Base-by-base conservation (phyloP, 2,113 vertebrate genomes). In the Oncorhynchus keta region DNA sequence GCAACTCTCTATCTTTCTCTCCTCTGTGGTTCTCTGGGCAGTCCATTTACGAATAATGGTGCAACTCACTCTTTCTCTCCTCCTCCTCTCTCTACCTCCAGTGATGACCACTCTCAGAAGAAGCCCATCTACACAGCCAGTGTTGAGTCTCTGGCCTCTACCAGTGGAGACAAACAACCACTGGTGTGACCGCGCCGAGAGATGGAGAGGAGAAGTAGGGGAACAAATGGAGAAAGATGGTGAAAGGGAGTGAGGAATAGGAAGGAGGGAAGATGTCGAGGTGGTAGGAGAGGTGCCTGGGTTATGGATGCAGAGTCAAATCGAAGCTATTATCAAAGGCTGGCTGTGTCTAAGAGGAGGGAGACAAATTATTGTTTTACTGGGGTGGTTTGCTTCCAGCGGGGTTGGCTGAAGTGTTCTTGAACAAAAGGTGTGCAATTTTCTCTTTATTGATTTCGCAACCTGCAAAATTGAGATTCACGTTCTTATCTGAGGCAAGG, bases 51-150 rank as follows among this genome's bases (percentile, higher is more conserved):
- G 7, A 2, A 59, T 59, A 20, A 61, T 61, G 1, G 57, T 61
- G 57, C 14, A 61, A 14, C 57, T 7, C 57, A 14, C 57, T 61
- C 18, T 61, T 9, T 45, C 7, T 45, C 39, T 2, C 39, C 39
- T 9, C 39, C 24, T 12, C 61, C 28, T 70, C 24, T 24, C 70
- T 74, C 72, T 65, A 16, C 39, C 70, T 22, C 9, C 83, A 95
- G 93, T 75, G 91, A 95, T 84, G 94, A 95, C 87, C 90, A 55
- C 30, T 94, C 92, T 64, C 93, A 93, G 91, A 94, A 91, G 80
- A 94, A 94, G 82, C 94, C 94, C 35, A 93, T 95, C 89, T 95
- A 94, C 92, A 92, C 66, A 85, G 70, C 18, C 82, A 94, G 93
- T 32, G 75, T 72, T 16, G 92, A 93, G 80, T 93, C 93, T 62